phyloP scores from a whole-genome alignment of 2,888 invertebrate genomes.

The Aplocera efformata region DNA sequence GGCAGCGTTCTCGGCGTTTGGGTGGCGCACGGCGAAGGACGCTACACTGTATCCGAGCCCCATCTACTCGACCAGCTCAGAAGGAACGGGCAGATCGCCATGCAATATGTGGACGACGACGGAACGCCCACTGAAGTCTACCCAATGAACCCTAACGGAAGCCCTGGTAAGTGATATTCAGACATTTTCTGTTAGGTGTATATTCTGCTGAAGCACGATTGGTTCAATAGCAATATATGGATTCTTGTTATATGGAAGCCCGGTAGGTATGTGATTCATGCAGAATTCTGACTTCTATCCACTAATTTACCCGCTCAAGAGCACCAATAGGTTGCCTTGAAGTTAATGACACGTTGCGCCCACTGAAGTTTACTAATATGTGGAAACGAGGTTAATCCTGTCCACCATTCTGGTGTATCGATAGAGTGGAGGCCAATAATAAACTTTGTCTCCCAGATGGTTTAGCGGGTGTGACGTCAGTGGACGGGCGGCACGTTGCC shows the following conservation, averaged over 20 bases:
- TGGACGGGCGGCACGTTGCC: slow-evolving; percentile 95
- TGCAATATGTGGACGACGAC: slow-evolving; percentile 92
- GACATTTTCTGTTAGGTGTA: background rate
- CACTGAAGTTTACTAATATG: too few relatives aligned
- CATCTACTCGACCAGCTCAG: slow-evolving; percentile 71
- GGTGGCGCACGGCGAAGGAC: slow-evolving; percentile 98
- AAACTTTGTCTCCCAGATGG: slow-evolving; percentile 76
- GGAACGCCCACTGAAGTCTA: slow-evolving; percentile 88
- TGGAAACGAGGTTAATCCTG: too few relatives aligned
- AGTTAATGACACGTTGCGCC: too few relatives aligned
- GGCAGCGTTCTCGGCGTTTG: slow-evolving; percentile 95
- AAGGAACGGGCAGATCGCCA: slow-evolving; percentile 83
- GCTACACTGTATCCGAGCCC: slow-evolving; percentile 82
- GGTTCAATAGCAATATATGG: too few relatives aligned
- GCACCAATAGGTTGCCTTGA: too few relatives aligned
- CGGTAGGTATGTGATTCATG: too few relatives aligned
- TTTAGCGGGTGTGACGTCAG: slow-evolving; percentile 93
- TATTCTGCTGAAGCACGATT: too few relatives aligned
- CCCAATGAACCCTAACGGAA: slow-evolving; percentile 98
- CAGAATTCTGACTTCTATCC: too few relatives aligned
- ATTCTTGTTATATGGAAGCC: too few relatives aligned
- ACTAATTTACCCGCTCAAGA: too few relatives aligned
- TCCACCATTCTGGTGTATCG: too few relatives aligned
- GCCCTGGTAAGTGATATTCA: slow-evolving; percentile 75
- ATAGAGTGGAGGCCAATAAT: too few relatives aligned